phyloP scores from a whole-genome alignment of 2,113 vertebrate genomes.

The Osmerus eperlanus region DNA sequence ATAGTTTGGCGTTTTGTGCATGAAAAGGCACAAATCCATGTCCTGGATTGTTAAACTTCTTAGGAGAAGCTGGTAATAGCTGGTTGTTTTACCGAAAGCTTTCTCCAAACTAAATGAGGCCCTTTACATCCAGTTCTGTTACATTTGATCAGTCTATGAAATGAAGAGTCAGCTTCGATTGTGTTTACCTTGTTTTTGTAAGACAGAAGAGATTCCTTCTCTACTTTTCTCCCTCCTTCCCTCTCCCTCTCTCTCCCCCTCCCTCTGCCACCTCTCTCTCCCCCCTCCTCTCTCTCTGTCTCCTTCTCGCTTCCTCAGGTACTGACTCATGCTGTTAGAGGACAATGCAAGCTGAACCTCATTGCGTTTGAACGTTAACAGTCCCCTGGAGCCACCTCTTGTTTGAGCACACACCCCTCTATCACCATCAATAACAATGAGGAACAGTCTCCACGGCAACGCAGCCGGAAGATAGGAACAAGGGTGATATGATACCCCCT shows the following conservation, averaged over 20 bases:
- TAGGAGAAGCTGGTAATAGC: too few species aligned
- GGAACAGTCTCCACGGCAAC: slow-evolving; percentile 44
- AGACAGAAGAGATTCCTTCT: too few species aligned
- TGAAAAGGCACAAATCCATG: too few species aligned
- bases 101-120: too few species aligned
- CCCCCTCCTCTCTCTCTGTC: background rate
- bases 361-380: slow-evolving; percentile 36
- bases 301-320: background rate
- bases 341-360: slow-evolving; percentile 39
- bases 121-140: too few species aligned
- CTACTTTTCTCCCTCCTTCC: background rate
- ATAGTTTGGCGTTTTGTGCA: too few species aligned
- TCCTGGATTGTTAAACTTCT: too few species aligned
- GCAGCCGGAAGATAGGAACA: slow-evolving; percentile 15
- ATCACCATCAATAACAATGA: slow-evolving; percentile 40
- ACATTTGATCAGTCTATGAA: too few species aligned
- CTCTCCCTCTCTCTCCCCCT: background rate
- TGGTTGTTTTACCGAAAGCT: too few species aligned
- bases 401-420: slow-evolving; percentile 32
- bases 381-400: slow-evolving; percentile 29
- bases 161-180: too few species aligned
- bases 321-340: slow-evolving; percentile 15
- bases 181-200: too few species aligned
- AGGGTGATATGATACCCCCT: slow-evolving; percentile 35
- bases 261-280: background rate